Conservation (phyloP, 2,888 invertebrate genomes). For the Leucania comma region DNA sequence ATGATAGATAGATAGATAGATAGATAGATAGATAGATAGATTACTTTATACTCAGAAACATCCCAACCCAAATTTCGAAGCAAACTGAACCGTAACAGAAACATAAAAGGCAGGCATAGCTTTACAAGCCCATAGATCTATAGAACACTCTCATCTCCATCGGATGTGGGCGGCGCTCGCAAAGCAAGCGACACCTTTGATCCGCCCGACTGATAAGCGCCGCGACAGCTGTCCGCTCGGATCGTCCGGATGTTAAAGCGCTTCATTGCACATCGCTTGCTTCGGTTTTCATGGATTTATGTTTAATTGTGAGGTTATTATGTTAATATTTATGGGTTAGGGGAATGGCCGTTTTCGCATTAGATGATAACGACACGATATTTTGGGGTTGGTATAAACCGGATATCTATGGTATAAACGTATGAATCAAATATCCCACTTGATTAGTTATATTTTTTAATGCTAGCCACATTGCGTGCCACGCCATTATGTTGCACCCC, state of each 20-base stretch:
- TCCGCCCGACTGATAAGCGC: conserved; percentile 49
- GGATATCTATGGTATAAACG: too few species aligned
- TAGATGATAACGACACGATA: too few species aligned
- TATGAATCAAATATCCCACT: too few species aligned
- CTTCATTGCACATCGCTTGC: conserved; percentile 43
- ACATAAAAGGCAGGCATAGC: conserved; percentile 3
- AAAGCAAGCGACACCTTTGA: conserved; percentile 55
- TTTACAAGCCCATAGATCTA: conserved; percentile 11
- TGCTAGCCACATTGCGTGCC: too few species aligned
- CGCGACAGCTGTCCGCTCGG: conserved; percentile 41
- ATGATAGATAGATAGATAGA: too few species aligned
- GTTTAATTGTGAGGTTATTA: conserved; percentile 37
- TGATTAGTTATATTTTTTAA: too few species aligned
- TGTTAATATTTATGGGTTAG: neutral
- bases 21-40: too few species aligned
- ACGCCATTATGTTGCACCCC: too few species aligned
- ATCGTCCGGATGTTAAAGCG: conserved; percentile 27
- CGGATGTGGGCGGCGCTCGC: conserved; percentile 32
- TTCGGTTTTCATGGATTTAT: conserved; percentile 39
- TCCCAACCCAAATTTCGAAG: conserved; percentile 23
- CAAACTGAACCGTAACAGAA: conserved; percentile 6
- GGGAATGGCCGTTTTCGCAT: too few species aligned
- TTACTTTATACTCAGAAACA: neutral
- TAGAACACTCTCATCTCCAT: conserved; percentile 4
- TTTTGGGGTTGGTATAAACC: too few species aligned